phyloP scores from a whole-genome alignment of 2,113 vertebrate genomes.

The Planiliza haematocheilus region DNA sequence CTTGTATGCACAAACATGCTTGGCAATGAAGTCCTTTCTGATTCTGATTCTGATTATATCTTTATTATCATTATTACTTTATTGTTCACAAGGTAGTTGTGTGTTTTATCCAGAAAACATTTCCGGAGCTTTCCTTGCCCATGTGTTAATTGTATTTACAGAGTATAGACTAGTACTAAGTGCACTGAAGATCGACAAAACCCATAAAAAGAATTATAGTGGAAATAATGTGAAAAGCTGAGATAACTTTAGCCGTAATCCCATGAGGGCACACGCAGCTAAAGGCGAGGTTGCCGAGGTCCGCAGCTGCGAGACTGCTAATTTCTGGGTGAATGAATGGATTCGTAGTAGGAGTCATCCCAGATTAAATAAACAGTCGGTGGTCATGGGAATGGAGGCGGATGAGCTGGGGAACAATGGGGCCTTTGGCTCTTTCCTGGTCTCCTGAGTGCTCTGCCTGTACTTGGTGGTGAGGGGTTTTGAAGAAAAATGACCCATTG shows the following conservation, averaged over 20 bases:
- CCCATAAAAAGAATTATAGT: background rate
- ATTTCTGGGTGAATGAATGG: conserved; percentile 58
- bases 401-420: conserved; percentile 71
- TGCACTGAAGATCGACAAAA: background rate
- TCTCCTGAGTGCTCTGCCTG: conserved; percentile 77
- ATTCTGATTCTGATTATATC: no score
- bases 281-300: conserved; percentile 10
- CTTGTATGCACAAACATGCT: no score
- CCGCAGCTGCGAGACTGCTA: background rate
- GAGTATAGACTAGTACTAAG: no score
- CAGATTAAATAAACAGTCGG: conserved; percentile 52
- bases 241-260: no score
- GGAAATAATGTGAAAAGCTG: background rate
- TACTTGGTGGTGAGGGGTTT: conserved; percentile 85
- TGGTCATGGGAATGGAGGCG: conserved; percentile 41
- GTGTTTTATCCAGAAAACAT: no score
- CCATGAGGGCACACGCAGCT: background rate
- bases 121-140: no score
- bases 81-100: no score
- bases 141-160: no score
- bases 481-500: conserved; percentile 81
- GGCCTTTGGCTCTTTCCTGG: conserved; percentile 69
- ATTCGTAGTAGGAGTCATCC: conserved; percentile 39
- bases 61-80: no score
- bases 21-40: no score